These are phyloP conservation scores for Lacerta bilineata DNA, from an alignment of 2,797 vertebrate genomes.

Conservation along the genomic window DNA sequence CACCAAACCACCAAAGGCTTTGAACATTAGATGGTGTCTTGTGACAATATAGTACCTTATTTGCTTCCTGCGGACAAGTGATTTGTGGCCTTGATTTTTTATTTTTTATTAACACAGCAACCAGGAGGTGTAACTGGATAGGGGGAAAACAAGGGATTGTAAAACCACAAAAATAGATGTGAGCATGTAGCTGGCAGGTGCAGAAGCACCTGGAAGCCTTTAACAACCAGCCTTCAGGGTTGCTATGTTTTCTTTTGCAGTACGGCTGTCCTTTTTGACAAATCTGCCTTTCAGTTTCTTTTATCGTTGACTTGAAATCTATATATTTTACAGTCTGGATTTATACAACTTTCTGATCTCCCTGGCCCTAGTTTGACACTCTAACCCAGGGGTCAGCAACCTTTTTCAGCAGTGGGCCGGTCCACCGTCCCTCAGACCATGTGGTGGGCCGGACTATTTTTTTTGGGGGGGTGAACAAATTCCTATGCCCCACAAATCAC, in stretches of 20 bases:
- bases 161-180: background rate
- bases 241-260: background rate
- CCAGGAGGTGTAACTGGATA: background rate
- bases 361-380: no score
- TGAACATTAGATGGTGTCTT: background rate
- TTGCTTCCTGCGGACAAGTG: background rate
- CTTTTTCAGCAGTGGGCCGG: no score
- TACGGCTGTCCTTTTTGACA: background rate
- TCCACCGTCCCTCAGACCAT: no score
- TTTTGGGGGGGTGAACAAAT: no score
- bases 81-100: no score
- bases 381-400: no score
- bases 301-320: background rate
- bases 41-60: background rate
- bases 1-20: background rate
- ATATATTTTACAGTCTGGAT: background rate
- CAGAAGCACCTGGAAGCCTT: background rate
- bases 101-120: background rate
- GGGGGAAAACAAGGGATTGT: background rate
- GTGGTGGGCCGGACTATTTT: no score
- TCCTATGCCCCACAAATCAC: no score
- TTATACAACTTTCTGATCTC: background rate
- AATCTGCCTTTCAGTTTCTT: background rate
- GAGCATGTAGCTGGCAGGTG: background rate
- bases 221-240: background rate